A percentile compares a stretch with the other conserved stretches of the same genome.
These are phyloP conservation scores for Poeciliopsis retropinna DNA, from an alignment of 2,113 vertebrate species.

Conservation along the genomic window DNA sequence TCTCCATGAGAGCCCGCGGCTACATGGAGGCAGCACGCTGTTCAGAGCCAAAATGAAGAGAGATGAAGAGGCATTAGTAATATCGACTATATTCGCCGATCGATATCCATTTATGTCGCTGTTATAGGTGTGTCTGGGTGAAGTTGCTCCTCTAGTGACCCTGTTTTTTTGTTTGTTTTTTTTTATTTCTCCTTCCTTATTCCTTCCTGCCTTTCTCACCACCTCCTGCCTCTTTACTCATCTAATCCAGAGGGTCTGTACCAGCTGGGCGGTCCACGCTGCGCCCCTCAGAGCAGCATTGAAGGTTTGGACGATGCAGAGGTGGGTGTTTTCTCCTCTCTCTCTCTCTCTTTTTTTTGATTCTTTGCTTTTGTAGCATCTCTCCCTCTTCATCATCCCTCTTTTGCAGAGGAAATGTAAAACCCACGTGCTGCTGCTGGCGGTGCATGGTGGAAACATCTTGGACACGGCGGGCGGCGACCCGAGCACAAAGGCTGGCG, in stretches of 20 bases:
- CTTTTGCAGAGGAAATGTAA: constrained; percentile 84
- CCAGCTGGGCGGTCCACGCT: constrained; percentile 83
- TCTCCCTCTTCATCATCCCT: background rate
- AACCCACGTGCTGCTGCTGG: constrained; percentile 90
- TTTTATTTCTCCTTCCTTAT: constrained; percentile 1
- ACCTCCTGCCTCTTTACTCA: background rate
- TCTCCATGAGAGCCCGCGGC: constrained; percentile 29
- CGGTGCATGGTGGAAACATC: constrained; percentile 94
- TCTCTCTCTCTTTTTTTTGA: background rate
- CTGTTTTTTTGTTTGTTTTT: constrained; percentile 13
- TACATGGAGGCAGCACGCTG: constrained; percentile 23
- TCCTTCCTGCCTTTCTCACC: constrained; percentile 7
- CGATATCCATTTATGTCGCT: constrained; percentile 57
- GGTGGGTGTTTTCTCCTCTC: constrained; percentile 75
- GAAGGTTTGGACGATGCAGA: constrained; percentile 90
- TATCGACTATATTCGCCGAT: constrained; percentile 52
- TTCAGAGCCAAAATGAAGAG: constrained; percentile 39
- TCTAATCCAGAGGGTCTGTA: constrained; percentile 79
- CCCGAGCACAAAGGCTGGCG: constrained; percentile 86
- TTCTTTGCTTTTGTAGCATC: background rate
- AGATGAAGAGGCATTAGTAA: constrained; percentile 57
- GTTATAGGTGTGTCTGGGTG: constrained; percentile 24
- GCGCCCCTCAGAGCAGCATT: constrained; percentile 88
- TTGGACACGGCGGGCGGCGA: constrained; percentile 89
- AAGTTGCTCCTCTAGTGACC: constrained; percentile 42